Percentiles rank a stretch among this genome's conserved stretches.
phyloP scores from a whole-genome alignment of 1,140 invertebrate genomes.

The Bombus superbus region DNA sequence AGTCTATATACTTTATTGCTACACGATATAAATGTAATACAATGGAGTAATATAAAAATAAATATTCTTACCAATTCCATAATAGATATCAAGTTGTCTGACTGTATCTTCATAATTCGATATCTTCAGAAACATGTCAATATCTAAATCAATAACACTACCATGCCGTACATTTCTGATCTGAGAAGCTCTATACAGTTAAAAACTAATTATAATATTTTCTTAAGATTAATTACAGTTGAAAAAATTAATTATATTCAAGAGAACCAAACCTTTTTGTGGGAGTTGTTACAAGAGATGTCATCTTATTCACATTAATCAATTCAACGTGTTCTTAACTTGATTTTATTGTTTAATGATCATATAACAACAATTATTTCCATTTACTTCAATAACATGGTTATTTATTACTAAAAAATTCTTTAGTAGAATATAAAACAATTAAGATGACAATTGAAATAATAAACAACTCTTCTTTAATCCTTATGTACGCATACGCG shows the following conservation, averaged over 20 bases:
- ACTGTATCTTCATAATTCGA: constrained; percentile 96
- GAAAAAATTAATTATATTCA: constrained; percentile 23
- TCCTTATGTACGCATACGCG: neutral
- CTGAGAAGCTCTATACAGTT: constrained; percentile 40
- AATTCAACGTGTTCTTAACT: constrained; percentile 9
- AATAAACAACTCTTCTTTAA: neutral
- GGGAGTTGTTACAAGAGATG: constrained; percentile 49
- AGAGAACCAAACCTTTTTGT: constrained; percentile 56
- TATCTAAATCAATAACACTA: constrained; percentile 87
- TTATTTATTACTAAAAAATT: neutral
- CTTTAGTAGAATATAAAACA: neutral
- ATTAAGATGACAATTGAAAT: neutral
- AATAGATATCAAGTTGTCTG: constrained; percentile 94
- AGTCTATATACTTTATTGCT: constrained; percentile 3
- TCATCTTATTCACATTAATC: constrained; percentile 58
- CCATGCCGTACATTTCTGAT: constrained; percentile 73
- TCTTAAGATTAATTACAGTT: neutral
- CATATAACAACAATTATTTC: neutral
- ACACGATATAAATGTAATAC: constrained; percentile 3
- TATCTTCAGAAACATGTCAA: constrained; percentile 90
- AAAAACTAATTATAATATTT: constrained; percentile 15
- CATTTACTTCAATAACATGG: no score
- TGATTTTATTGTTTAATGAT: neutral
- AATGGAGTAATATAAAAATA: constrained; percentile 32
- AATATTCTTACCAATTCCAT: constrained; percentile 90